phyloP scores from a whole-genome alignment of 1,140 invertebrate genomes.

The Caenorhabditis tropicalis region DNA sequence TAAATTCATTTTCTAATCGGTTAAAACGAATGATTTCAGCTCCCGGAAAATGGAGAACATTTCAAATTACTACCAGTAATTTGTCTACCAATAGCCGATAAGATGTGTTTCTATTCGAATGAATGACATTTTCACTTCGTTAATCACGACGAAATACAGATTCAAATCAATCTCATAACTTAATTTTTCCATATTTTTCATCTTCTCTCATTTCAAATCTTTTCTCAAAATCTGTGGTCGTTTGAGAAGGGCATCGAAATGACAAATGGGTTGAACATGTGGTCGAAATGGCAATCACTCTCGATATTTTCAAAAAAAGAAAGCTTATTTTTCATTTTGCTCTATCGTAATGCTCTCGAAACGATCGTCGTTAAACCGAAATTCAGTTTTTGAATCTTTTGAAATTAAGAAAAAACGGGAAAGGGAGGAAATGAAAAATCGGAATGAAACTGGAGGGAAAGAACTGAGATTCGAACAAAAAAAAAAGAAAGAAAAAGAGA shows the following conservation, averaged over 20 bases:
- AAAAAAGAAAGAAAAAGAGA: neutral
- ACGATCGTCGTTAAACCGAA: neutral
- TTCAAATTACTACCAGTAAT: too few relatives aligned
- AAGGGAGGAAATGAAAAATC: neutral
- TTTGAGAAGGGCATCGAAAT: neutral
- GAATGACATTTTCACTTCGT: too few relatives aligned
- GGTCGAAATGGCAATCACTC: neutral
- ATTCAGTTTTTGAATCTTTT: neutral
- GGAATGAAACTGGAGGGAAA: neutral
- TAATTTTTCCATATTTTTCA: neutral
- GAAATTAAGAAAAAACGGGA: neutral
- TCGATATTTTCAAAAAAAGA: neutral
- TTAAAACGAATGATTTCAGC: too few relatives aligned
- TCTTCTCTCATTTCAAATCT: neutral
- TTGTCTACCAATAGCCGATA: too few relatives aligned
- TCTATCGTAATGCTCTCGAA: neutral
- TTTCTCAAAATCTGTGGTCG: neutral
- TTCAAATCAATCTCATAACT: too few relatives aligned
- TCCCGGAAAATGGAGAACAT: too few relatives aligned
- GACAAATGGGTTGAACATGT: constrained; percentile 18
- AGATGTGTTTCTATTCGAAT: too few relatives aligned
- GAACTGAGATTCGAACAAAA: neutral
- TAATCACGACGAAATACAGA: too few relatives aligned
- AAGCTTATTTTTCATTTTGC: neutral
- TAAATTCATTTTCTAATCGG: too few relatives aligned